Base-by-base conservation (phyloP, 1,140 invertebrate genomes). In the Odontomachus brunneus region DNA sequence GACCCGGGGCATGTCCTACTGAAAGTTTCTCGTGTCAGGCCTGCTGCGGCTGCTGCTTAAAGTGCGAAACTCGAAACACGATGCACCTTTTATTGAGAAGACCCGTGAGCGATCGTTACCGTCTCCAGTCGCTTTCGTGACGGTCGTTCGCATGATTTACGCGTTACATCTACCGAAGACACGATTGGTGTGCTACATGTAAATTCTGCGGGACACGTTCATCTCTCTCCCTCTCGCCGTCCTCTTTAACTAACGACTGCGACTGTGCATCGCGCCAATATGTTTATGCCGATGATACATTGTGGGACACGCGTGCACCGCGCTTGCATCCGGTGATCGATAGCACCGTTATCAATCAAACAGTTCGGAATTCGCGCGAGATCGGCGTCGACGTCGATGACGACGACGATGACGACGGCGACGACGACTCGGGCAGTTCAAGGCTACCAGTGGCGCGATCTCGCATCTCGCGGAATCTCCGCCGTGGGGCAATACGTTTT, bases 231-330 rank as follows among this genome's bases (percentile, higher is more conserved):
- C 66, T 12, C 14, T 1, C 3, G n/a, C 15, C 38, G 9, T 29
- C 7, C 29, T 53, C 26, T 26, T 60, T 15, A 19, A 19, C n/a
- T 71, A 59, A 80, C 49, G 63, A 71, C 51, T 48, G 26, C 33
- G 51, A 69, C 75, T 69, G 71, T 17, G n/a, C 57, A 67, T 67
- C 49, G 63, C 17, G 29, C 29, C 12, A 78, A 78, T 71, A 59
- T 59, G 53, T 71, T 71, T 80, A 71, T 57, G 65, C 63, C 33
- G 75, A 78, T 76, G 60, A 76, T 80, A 71, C 75, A 80, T 71
- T 19, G 63, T 26, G 44, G 48, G 29, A 29, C 62, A 51, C 26
- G 44, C 62, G 22, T 51, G 65, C 24, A 48, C 0, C 33, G 51
- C 38, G 38, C 38, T 51, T 26, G 9, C 7, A 11, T 7, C 15